A percentile compares a stretch with the other conserved stretches of the same genome.
Evolutionary conservation across 2,888 invertebrate genomes (phyloP).

Genomic region (Tubulanus polymorphus): DNA sequence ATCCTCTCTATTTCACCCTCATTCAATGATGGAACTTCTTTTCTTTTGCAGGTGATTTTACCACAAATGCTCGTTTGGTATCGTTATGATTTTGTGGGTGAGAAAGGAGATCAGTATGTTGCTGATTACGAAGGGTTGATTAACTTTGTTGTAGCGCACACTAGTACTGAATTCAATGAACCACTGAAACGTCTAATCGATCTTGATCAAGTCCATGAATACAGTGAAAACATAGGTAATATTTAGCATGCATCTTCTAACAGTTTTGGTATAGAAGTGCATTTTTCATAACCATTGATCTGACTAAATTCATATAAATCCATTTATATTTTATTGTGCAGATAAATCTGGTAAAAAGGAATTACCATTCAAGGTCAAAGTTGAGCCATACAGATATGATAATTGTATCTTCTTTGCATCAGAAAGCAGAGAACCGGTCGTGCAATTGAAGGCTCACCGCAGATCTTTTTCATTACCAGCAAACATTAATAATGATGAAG

Average conservation of each 20-base stretch:
- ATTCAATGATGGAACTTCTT: no score
- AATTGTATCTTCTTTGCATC: slow-evolving; percentile 31
- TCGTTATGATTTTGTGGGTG: slow-evolving; percentile 29
- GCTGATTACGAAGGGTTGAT: slow-evolving; percentile 27
- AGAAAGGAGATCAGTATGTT: slow-evolving; percentile 16
- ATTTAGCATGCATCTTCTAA: not conserved
- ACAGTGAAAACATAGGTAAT: slow-evolving; percentile 26
- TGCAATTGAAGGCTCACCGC: slow-evolving; percentile 8
- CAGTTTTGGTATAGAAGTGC: not conserved
- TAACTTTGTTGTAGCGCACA: slow-evolving; percentile 26
- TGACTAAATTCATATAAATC: not conserved
- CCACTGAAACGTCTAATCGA: slow-evolving; percentile 25
- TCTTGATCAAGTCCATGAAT: slow-evolving; percentile 23
- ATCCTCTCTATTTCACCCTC: not conserved
- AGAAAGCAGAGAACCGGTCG: not conserved
- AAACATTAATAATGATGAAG: no score
- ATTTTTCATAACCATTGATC: not conserved
- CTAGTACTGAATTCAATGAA: slow-evolving; percentile 23
- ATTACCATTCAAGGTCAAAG: slow-evolving; percentile 27
- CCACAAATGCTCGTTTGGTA: slow-evolving; percentile 38
- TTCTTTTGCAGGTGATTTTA: slow-evolving; percentile 28
- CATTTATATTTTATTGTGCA: slow-evolving; percentile 11
- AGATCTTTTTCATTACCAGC: slow-evolving; percentile 15
- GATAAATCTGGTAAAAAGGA: slow-evolving; percentile 23
- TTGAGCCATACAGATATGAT: slow-evolving; percentile 23